A percentile compares a stretch with the other conserved stretches of the same genome.
Evolutionary conservation across 2,888 invertebrate genomes (phyloP).

Genomic region (Xiphydria camelus): DNA sequence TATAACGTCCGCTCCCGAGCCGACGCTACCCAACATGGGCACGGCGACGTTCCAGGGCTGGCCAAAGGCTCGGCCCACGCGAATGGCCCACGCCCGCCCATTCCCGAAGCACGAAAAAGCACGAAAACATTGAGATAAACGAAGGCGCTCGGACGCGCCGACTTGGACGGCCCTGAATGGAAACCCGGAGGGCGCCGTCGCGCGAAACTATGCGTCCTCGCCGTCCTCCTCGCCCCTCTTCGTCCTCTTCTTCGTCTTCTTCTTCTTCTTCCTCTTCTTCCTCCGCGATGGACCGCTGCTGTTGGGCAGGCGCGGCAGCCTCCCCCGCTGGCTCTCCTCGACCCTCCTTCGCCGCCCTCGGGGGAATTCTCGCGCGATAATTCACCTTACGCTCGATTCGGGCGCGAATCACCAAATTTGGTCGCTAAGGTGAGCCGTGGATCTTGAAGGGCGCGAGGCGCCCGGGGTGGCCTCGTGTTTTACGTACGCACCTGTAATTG

Average conservation of each 20-base stretch:
- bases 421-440: too few species aligned
- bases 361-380: too few species aligned
- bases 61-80: constrained; percentile 52
- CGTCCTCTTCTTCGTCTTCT: background rate
- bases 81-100: constrained; percentile 32
- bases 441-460: too few species aligned
- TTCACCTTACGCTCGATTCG: too few species aligned
- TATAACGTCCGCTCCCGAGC: constrained; percentile 49
- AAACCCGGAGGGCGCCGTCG: constrained; percentile 14
- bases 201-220: background rate
- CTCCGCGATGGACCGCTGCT: background rate
- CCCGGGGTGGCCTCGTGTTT: too few species aligned
- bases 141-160: constrained; percentile 1
- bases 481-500: too few species aligned
- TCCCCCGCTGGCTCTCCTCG: too few species aligned
- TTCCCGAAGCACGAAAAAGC: constrained; percentile 25
- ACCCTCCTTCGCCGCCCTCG: too few species aligned
- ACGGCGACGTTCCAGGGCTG: constrained; percentile 54
- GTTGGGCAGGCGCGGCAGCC: too few species aligned
- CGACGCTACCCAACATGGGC: constrained; percentile 55
- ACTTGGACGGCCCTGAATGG: constrained; percentile 20
- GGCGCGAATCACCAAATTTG: too few species aligned
- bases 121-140: constrained; percentile 23
- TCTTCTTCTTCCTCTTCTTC: constrained; percentile 1
- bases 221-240: too few species aligned